Evolutionary conservation across 2,888 invertebrate species (phyloP).

Genomic region (Saturnia japonica): DNA sequence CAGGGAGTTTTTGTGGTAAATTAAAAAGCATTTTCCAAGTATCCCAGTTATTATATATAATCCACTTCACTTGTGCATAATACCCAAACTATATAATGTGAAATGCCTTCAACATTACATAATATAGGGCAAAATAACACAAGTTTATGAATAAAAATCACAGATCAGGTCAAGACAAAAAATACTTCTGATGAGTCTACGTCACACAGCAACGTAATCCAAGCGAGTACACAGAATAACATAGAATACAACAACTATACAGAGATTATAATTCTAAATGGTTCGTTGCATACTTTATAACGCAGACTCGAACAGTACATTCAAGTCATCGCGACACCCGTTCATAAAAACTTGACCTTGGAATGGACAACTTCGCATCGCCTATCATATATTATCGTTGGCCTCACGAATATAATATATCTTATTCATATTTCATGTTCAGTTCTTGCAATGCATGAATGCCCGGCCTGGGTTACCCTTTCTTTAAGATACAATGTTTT

Average conservation of each 20-base stretch:
- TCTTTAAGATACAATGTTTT: neutral
- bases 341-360: neutral
- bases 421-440: neutral
- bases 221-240: neutral
- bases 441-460: neutral
- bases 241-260: neutral
- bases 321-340: neutral
- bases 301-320: conserved; percentile 1
- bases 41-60: too few relatives aligned
- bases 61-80: too few relatives aligned
- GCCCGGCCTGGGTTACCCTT: neutral
- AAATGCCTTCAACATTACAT: too few relatives aligned
- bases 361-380: conserved; percentile 2
- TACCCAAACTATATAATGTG: too few relatives aligned
- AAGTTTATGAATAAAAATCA: neutral
- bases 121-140: too few relatives aligned
- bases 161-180: neutral
- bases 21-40: too few relatives aligned
- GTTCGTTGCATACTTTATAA: neutral
- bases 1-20: too few relatives aligned
- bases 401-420: neutral
- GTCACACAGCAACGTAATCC: neutral
- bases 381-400: neutral
- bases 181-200: neutral
- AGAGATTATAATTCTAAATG: conserved; percentile 4